Base-by-base conservation (phyloP, 2,797 vertebrate species). In the Urophycis tenuis region DNA sequence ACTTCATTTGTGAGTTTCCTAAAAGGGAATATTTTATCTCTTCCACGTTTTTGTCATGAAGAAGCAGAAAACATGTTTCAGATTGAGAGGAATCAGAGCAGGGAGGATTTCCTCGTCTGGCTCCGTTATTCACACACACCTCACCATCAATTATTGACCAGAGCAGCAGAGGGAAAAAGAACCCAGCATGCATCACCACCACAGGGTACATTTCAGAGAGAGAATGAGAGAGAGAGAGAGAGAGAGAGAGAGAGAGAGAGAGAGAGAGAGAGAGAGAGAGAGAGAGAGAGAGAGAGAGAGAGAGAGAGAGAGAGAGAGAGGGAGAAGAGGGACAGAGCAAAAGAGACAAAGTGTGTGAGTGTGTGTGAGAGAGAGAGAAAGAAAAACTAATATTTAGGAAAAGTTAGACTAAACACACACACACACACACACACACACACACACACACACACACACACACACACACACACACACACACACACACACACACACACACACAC, bases 341-440 rank as follows among this genome's bases (percentile, higher is more conserved):
- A 10, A 49, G 15, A 49, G 17, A 49, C 15, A 19, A 17, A 49
- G 45, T 17, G 45, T n/a, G n/a, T n/a, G 36, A 39, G 36, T 3
- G 36, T 11, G 7, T 11, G 36, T 2, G 11, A 39, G 10, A 39
- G 2, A 39, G 36, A 85, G 81, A 90, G 86, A 86, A 87, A 87
- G 86, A 11, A 49, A 3, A 49, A 14, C 19, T 49, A 10, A 49
- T 49, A 49, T 14, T 49, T 3, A 14, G 19, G 19, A 49, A 49
- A 12, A 49, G 19, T 14, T 49, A 49, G 11, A 49, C 45, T 49
- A 3, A 49, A 49, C 19, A 49, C 45, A 49, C 9, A 10, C 45
- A n/a, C 15, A 60, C 4, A 60, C 53, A 60, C 53, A 60, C 53
- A 6, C 53, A 60, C 3, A 17, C 9, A 22, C 2, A 60, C 7